phyloP scores from a whole-genome alignment of 2,113 vertebrate species.

The Chloroceryle aenea region DNA sequence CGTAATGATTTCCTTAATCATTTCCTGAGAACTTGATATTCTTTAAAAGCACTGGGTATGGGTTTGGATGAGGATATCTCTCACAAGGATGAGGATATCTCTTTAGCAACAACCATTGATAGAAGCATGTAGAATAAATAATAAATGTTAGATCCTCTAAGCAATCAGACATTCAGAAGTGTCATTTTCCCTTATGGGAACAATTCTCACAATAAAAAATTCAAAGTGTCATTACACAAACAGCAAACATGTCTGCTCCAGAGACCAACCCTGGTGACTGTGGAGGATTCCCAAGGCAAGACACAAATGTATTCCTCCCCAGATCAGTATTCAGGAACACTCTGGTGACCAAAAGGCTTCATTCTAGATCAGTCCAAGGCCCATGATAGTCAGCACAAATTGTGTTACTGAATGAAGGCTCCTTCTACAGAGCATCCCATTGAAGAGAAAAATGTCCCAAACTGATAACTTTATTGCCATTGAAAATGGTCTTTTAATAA shows the following conservation, averaged over 20 bases:
- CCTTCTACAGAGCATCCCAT: neutral
- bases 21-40: neutral
- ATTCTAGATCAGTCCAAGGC: neutral
- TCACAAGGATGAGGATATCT: neutral
- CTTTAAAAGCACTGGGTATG: neutral
- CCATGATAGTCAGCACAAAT: neutral
- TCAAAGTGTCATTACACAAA: neutral
- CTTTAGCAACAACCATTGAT: neutral
- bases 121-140: neutral
- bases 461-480: neutral
- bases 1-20: neutral
- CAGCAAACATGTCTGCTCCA: neutral
- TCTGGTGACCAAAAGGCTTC: neutral
- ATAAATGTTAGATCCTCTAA: neutral
- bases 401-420: neutral
- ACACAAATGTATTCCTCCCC: neutral
- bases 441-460: neutral
- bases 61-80: neutral
- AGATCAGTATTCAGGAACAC: neutral
- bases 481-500: neutral
- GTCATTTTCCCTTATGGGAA: neutral
- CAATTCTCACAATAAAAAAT: neutral
- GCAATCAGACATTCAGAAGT: neutral
- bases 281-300: neutral
- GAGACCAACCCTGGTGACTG: neutral